Evolutionary conservation across 1,140 invertebrate genomes (phyloP).

Genomic region (Venustaconcha ellipsiformis): DNA sequence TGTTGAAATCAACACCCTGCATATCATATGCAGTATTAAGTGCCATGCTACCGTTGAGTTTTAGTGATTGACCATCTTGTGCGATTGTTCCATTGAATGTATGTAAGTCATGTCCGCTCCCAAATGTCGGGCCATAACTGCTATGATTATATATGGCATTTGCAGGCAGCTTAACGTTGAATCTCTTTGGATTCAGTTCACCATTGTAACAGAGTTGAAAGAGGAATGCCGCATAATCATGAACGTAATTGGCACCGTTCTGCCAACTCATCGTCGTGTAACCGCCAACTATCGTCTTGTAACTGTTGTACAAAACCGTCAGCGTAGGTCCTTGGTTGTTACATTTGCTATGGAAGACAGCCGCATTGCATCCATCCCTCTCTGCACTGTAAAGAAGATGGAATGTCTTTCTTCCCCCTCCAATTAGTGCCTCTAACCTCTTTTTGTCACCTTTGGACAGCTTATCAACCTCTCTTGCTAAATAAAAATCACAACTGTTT

Average conservation of each 20-base stretch:
- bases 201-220: constrained; percentile 15
- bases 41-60: neutral
- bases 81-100: constrained; percentile 6
- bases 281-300: constrained; percentile 30
- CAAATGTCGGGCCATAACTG: constrained; percentile 16
- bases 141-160: constrained; percentile 7
- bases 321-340: constrained; percentile 32
- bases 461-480: neutral
- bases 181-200: neutral
- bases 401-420: constrained; percentile 12
- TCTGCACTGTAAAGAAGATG: constrained; percentile 26
- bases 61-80: neutral
- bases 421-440: constrained; percentile 7
- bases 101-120: constrained; percentile 17
- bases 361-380: constrained; percentile 18
- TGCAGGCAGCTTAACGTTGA: neutral
- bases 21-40: constrained; percentile 9
- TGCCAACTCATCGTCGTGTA: constrained; percentile 23
- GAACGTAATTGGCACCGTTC: neutral
- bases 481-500: neutral
- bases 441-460: constrained; percentile 1
- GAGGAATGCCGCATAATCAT: constrained; percentile 29
- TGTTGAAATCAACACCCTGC: neutral
- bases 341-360: constrained; percentile 30
- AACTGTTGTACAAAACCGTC: constrained; percentile 23